These are phyloP conservation scores for Sebastes kiyomatsui DNA, from an alignment of 2,797 vertebrate species.

Conservation along the genomic window DNA sequence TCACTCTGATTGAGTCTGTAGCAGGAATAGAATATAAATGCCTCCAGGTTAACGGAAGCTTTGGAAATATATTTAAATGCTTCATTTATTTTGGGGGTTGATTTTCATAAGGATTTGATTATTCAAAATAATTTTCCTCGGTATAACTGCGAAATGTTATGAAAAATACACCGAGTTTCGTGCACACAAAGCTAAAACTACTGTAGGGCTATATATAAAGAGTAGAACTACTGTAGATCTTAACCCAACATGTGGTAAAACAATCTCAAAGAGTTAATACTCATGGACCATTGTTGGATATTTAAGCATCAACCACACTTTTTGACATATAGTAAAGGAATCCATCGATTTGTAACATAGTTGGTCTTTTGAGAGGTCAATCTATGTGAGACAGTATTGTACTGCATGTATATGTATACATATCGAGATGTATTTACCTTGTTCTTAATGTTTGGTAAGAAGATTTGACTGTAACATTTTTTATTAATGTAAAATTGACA, in stretches of 20 bases:
- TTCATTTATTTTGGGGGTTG: background rate
- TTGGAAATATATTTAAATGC: background rate
- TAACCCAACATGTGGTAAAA: background rate
- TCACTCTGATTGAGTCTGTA: background rate
- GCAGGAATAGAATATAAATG: background rate
- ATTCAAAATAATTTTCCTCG: background rate
- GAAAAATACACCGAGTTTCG: background rate
- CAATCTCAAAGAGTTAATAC: background rate
- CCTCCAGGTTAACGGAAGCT: background rate
- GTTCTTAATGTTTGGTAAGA: background rate
- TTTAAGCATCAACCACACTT: background rate
- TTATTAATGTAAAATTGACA: background rate
- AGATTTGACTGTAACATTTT: background rate
- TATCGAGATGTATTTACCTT: background rate
- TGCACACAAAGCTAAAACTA: background rate
- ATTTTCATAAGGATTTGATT: background rate
- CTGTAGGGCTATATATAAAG: background rate
- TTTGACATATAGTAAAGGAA: background rate
- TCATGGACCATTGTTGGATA: background rate
- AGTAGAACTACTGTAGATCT: background rate
- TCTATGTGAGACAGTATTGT: background rate
- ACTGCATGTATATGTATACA: background rate
- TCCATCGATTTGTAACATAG: background rate
- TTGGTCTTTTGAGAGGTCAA: background rate
- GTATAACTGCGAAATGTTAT: background rate